Base-by-base conservation (phyloP, 2,113 vertebrate species). In the Lethenteron reissneri region DNA sequence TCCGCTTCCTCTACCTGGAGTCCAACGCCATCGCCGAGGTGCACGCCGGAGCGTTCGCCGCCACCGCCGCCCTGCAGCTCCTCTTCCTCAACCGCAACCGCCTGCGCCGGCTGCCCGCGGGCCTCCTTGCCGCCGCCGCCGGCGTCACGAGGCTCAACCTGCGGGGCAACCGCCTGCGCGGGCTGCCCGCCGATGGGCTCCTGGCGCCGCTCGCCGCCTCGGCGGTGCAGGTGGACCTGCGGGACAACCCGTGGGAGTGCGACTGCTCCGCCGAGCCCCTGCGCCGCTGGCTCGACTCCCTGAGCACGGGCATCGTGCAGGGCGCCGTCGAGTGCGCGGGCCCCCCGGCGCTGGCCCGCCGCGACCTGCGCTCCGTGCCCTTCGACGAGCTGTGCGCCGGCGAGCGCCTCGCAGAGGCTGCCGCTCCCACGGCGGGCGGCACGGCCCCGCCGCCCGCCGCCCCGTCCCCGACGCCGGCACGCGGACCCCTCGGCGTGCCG, bases 201-300 rank as follows among this genome's bases (percentile, higher is more conserved):
- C 80, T 99, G 19, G 90, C 96, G 75, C 91, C 95, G 81, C 88
- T 97, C 2, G 88, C 88, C 0, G 87, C 90, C 8, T 90, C 90
- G 75, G 88, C 94, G n/a, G 92, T 99, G 76, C 94, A 99, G 82
- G 96, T 99, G 8, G 94, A 99, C 76, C 85, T 99, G 10, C 91
- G 95, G 74, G 94, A 99, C 77, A 99, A 99, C 75, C 94, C 92
- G 0, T 99, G 94, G 94, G 92, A 97, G 80, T 99, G 94, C 78
- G 92, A 86, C 0, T 99, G 94, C 74, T 83, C 90, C 72, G 94
- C 96, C 17, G 83, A 96, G 76, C 86, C 87, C 0, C 83, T 99
- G 8, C 92, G 95, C 75, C 89, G 92, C 80, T 99, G 94, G 94
- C 92, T 96, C 77, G 91, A 96, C 75, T 81, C 85, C 73, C 85